Percentiles rank a stretch among this genome's conserved stretches.
phyloP scores from a whole-genome alignment of 2,888 invertebrate genomes.

The Morpho helenor region DNA sequence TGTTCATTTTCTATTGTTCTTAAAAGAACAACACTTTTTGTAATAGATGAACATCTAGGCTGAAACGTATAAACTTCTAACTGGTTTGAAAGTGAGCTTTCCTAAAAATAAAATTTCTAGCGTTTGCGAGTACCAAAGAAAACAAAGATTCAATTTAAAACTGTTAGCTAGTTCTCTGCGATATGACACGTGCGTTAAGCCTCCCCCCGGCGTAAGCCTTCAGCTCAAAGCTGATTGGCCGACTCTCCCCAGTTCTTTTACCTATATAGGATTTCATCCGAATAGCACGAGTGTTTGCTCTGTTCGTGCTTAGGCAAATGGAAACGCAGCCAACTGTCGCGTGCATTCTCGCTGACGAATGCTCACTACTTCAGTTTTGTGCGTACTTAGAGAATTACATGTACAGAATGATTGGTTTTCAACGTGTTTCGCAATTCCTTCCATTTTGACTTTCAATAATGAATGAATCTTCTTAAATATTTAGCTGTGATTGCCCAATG shows the following conservation, averaged over 20 bases:
- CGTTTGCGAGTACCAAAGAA: constrained; percentile 14
- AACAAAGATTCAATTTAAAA: constrained; percentile 19
- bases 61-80: too few species aligned
- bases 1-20: too few species aligned
- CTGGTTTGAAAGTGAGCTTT: background rate
- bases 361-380: constrained; percentile 2
- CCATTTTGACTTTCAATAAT: background rate
- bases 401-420: constrained; percentile 5
- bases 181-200: constrained; percentile 33
- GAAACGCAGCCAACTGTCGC: constrained; percentile 15
- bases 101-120: constrained; percentile 14
- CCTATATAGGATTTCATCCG: constrained; percentile 48
- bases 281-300: constrained; percentile 36
- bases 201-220: constrained; percentile 42
- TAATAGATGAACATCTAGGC: too few species aligned
- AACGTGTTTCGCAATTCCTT: constrained; percentile 1
- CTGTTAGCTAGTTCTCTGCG: constrained; percentile 23
- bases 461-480: too few species aligned
- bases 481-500: too few species aligned
- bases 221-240: constrained; percentile 44
- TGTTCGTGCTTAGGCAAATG: constrained; percentile 21
- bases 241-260: constrained; percentile 38
- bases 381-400: constrained; percentile 7
- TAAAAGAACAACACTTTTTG: too few species aligned
- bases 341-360: constrained; percentile 5